These are phyloP conservation scores for Anaspis maculata DNA, from an alignment of 2,888 invertebrate genomes.

Conservation along the genomic window DNA sequence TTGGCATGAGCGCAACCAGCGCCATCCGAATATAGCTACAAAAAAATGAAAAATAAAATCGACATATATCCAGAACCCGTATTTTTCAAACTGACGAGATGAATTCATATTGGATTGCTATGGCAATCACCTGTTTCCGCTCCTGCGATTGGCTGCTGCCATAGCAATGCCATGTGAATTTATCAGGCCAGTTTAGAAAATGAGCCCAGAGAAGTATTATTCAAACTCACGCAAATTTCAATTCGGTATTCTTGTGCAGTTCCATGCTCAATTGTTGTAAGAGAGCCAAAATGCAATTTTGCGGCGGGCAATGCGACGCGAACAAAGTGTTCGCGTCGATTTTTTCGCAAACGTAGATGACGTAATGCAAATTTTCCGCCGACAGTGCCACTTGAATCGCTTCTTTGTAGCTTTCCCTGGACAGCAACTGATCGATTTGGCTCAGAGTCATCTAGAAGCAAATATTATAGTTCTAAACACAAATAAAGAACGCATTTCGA, in stretches of 20 bases:
- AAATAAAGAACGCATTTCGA: constrained; percentile 1
- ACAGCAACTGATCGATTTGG: constrained; percentile 60
- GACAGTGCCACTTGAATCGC: constrained; percentile 87
- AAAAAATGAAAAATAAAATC: constrained; percentile 15
- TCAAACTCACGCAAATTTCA: constrained; percentile 62
- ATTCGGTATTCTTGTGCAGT: constrained; percentile 72
- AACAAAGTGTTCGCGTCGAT: constrained; percentile 78
- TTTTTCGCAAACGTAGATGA: constrained; percentile 78
- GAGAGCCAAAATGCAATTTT: constrained; percentile 84
- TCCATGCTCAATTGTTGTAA: constrained; percentile 92
- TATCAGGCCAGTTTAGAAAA: too few species aligned
- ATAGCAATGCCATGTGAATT: background rate
- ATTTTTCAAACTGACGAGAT: too few species aligned
- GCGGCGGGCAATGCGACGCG: constrained; percentile 61
- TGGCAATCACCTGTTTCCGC: background rate
- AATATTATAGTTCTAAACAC: background rate
- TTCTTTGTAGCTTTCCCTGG: constrained; percentile 69
- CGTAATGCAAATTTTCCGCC: constrained; percentile 79
- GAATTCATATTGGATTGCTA: background rate
- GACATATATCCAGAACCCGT: background rate
- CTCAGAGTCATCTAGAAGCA: constrained; percentile 50
- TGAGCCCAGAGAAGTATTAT: too few species aligned
- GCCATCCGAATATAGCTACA: constrained; percentile 81
- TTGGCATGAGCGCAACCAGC: constrained; percentile 69
- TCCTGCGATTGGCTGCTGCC: too few species aligned